Evolutionary conservation across 2,797 vertebrate genomes (phyloP), one percentile per base, ranked within the genome.

Genomic region (Pelochelys cantorii): DNA sequence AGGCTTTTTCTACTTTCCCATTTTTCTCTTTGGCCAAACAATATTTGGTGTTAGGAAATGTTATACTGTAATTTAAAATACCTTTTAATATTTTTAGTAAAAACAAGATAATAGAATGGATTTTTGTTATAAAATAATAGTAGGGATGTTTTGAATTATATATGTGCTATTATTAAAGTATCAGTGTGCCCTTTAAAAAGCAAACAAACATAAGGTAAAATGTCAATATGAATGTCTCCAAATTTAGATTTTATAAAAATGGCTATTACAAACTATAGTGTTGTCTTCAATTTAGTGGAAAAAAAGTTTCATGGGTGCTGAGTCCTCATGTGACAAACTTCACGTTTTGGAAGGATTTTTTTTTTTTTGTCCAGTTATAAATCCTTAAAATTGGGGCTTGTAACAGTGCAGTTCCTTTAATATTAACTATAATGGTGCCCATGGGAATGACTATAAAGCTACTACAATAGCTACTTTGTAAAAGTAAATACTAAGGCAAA

Each of bases 401-500:
- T 83, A 85, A 59, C 54, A 85, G 14, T 12, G 37, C 3, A 48
- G 77, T 42, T 79, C 79, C 89, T 87, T 90, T 22, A 34, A 78
- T 75, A 34, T 81, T 86, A 93, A 86, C 55, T 27, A 81, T 37
- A 90, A 37, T n/a, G 78, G 29, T 90, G 85, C 48, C 90, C 89
- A 85, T 37, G 84, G 85, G 7, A 93, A 18, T 18, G 93, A 55
- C 53, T 60, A 14, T 54, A 94, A 92, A 93, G 22, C 18, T 95
- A 55, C 0, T 0, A 55, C 17, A 54, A 15, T 54, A 54, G 53
- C 53, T 54, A 54, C 7, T 7, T 12, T 7, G 52, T 12, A 7
- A 53, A n/a, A 87, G 65, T 89, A 89, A 95, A 95, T 92, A 83
- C n/a, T 7, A 78, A 59, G 93, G 87, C 62, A 92, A 87, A 91